Conservation (phyloP, 2,113 vertebrate genomes). For the Cygnus atratus region DNA sequence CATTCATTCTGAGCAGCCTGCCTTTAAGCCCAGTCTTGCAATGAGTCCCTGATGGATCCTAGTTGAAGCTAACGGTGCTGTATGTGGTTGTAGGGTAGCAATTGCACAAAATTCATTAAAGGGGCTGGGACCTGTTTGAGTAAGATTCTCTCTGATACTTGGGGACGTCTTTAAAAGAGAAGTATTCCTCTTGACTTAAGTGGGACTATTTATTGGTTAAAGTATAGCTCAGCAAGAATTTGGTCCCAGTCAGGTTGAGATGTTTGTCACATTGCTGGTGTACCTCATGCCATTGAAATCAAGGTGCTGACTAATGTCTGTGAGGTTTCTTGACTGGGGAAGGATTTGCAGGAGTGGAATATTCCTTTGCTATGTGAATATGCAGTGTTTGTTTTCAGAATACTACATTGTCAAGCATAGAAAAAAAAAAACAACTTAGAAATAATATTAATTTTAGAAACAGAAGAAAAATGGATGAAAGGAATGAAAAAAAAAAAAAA, state of each 20-base stretch:
- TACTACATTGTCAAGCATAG: neutral
- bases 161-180: neutral
- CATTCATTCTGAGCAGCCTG: conserved; percentile 25
- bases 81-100: neutral
- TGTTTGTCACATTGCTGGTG: neutral
- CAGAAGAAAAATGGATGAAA: neutral
- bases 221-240: neutral
- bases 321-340: neutral
- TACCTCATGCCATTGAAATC: neutral
- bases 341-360: neutral
- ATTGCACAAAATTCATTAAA: conserved; percentile 14
- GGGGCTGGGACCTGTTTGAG: neutral
- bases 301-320: neutral
- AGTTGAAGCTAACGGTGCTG: neutral
- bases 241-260: neutral
- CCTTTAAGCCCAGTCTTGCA: conserved; percentile 28
- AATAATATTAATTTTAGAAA: neutral
- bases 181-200: neutral
- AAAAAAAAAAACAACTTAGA: neutral
- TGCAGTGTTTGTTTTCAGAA: neutral
- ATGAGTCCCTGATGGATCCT: conserved; percentile 4
- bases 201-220: neutral
- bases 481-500: neutral
- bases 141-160: neutral
- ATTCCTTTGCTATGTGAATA: neutral